Evolutionary conservation across 2,113 vertebrate species (phyloP).

Genomic region (Podilymbus podiceps): DNA sequence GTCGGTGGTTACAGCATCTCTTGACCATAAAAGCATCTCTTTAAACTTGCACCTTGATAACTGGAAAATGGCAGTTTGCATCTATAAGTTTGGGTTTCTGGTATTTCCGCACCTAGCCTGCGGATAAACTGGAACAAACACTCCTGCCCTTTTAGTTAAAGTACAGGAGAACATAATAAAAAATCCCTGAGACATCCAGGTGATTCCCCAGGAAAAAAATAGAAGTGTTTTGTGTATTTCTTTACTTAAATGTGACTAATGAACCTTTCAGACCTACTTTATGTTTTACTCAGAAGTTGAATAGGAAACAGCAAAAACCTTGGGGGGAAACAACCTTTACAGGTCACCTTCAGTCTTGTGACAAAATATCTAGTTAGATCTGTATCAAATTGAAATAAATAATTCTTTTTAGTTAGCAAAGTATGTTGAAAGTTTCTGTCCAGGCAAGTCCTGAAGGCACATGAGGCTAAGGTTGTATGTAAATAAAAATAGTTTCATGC

Average conservation of each 20-base stretch:
- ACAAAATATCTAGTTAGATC: background rate
- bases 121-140: background rate
- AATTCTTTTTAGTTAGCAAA: background rate
- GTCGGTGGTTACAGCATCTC: background rate
- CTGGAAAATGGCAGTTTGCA: background rate
- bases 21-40: background rate
- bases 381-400: background rate
- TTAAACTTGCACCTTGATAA: background rate
- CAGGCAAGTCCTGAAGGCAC: background rate
- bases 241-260: background rate
- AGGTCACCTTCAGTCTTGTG: background rate
- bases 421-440: background rate
- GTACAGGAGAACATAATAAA: background rate
- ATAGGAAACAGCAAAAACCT: background rate
- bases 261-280: background rate
- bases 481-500: background rate
- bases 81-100: background rate
- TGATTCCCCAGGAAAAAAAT: background rate
- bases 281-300: background rate
- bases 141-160: background rate
- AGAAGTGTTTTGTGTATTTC: background rate
- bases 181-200: background rate
- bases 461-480: background rate
- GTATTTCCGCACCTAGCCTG: background rate
- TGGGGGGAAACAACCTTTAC: background rate